These are phyloP conservation scores for Drosophila micromelanica DNA, from an alignment of 1,140 invertebrate species.

Conservation along the genomic window DNA sequence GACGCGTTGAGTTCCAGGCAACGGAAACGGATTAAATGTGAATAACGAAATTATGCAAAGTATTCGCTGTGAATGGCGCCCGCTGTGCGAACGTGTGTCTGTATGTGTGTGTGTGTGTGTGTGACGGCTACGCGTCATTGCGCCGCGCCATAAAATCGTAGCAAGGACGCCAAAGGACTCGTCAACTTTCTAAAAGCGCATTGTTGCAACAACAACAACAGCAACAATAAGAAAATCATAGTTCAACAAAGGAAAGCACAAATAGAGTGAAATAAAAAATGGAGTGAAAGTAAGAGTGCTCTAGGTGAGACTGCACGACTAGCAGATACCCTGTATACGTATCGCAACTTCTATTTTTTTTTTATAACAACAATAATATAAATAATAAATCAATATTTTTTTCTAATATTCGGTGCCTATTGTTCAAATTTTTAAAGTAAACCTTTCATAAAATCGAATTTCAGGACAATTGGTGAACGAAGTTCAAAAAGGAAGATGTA, in stretches of 20 bases:
- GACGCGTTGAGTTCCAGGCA: slow-evolving; percentile 10
- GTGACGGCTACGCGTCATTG: slow-evolving; percentile 56
- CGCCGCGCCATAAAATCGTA: slow-evolving; percentile 38
- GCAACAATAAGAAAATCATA: neutral
- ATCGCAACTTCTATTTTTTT: no score
- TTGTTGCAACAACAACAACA: slow-evolving; percentile 39
- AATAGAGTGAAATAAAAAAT: neutral
- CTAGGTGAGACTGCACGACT: no score
- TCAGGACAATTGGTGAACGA: no score
- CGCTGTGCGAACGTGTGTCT: neutral
- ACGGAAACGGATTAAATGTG: slow-evolving; percentile 39
- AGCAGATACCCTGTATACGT: no score
- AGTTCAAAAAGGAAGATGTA: no score
- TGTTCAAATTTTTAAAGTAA: no score
- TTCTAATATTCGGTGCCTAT: no score
- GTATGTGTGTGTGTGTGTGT: slow-evolving; percentile 2
- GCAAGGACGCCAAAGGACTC: slow-evolving; percentile 61
- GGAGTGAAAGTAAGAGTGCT: no score
- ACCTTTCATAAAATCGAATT: no score
- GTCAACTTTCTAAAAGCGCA: slow-evolving; percentile 71
- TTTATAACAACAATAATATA: no score
- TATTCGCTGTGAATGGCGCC: slow-evolving; percentile 18
- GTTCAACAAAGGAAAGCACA: slow-evolving; percentile 17
- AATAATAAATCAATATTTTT: no score
- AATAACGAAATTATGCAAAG: slow-evolving; percentile 69